Percentiles rank a stretch among this genome's conserved stretches.
Evolutionary conservation across 2,888 invertebrate genomes (phyloP).

Genomic region (Chrysolina oricalcia): DNA sequence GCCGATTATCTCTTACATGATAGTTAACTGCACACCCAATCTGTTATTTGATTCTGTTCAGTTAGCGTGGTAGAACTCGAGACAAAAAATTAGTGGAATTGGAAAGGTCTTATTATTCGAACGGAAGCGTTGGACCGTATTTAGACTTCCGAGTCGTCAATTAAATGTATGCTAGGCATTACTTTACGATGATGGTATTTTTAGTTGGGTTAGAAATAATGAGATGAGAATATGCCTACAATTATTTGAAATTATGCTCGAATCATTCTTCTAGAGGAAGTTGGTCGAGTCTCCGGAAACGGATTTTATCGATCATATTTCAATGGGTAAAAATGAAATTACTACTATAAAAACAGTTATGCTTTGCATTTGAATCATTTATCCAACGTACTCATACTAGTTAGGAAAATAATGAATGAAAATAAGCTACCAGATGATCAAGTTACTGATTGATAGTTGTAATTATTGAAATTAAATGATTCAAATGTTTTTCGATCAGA

Average conservation of each 20-base stretch:
- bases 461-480: too few relatives aligned
- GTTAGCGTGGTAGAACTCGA: not conserved
- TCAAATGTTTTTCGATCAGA: too few relatives aligned
- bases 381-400: too few relatives aligned
- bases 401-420: too few relatives aligned
- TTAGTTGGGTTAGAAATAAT: not conserved
- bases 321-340: too few relatives aligned
- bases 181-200: not conserved
- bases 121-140: constrained; percentile 9
- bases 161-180: not conserved
- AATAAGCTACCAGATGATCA: too few relatives aligned
- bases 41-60: not conserved
- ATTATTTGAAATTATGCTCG: not conserved
- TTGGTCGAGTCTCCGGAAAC: not conserved
- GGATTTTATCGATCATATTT: not conserved
- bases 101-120: constrained; percentile 2
- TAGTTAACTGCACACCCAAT: not conserved
- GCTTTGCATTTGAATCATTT: too few relatives aligned
- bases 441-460: too few relatives aligned
- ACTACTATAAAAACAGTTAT: too few relatives aligned
- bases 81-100: not conserved
- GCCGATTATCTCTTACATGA: not conserved
- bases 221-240: not conserved
- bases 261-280: not conserved
- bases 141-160: not conserved